Conservation (phyloP, 1,140 invertebrate genomes). For the Pachypeltis micranthus region DNA sequence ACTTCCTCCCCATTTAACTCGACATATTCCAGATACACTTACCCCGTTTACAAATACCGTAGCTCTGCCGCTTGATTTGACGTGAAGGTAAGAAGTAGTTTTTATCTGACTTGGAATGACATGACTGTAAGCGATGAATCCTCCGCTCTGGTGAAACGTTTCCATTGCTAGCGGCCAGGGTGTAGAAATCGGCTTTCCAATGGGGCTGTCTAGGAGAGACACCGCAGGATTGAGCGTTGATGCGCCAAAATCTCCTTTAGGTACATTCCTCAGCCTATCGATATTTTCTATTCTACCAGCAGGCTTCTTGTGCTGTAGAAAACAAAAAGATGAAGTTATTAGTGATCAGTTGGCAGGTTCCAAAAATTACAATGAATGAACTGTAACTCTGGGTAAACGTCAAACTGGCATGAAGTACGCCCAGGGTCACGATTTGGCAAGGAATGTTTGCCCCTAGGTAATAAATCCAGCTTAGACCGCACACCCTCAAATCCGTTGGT, state of each 20-base stretch:
- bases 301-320: no score
- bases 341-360: no score
- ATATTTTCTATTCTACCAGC: constrained; percentile 4
- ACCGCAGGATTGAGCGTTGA: constrained; percentile 38
- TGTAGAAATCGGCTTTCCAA: constrained; percentile 24
- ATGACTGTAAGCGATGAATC: constrained; percentile 8
- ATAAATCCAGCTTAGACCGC: no score
- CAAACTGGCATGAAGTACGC: no score
- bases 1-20: no score
- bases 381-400: no score
- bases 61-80: constrained; percentile 52
- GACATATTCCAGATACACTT: constrained; percentile 32
- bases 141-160: constrained; percentile 36
- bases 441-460: no score
- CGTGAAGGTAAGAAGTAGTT: constrained; percentile 35
- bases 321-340: no score
- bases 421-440: no score
- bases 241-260: constrained; percentile 43
- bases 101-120: not conserved
- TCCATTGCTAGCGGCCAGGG: constrained; percentile 49
- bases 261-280: no score
- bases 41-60: constrained; percentile 58
- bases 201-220: constrained; percentile 35
- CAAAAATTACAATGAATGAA: no score
- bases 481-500: no score